phyloP scores from a whole-genome alignment of 1,140 invertebrate species.

The Drosophila cardini region DNA sequence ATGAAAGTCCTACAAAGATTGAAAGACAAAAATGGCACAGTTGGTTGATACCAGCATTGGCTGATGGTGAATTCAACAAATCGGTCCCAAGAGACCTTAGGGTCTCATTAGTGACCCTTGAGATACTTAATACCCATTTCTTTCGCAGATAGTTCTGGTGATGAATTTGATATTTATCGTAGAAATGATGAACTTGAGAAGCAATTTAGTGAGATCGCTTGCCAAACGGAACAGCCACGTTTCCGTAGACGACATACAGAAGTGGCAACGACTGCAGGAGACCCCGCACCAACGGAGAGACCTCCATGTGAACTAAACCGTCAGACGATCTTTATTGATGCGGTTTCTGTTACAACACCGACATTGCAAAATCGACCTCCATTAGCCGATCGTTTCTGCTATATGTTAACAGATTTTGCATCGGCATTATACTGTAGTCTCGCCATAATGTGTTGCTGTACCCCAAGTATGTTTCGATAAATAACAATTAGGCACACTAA shows the following conservation, averaged over 20 bases:
- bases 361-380: constrained; percentile 38
- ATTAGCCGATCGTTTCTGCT: constrained; percentile 68
- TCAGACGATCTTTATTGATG: constrained; percentile 64
- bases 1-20: background rate
- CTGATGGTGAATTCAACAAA: constrained; percentile 43
- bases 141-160: constrained; percentile 64
- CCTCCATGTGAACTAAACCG: constrained; percentile 59
- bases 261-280: too few relatives aligned
- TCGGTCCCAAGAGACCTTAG: background rate
- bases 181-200: background rate
- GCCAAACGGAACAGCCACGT: constrained; percentile 68
- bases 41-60: constrained; percentile 48
- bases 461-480: constrained; percentile 75
- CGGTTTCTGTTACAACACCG: constrained; percentile 38
- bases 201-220: background rate
- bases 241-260: background rate
- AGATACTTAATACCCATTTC: background rate
- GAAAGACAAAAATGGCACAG: constrained; percentile 38
- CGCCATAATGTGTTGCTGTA: constrained; percentile 78
- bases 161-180: constrained; percentile 51
- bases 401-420: constrained; percentile 73
- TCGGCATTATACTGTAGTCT: constrained; percentile 74
- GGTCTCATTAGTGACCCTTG: background rate
- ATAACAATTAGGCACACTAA: constrained; percentile 3
- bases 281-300: background rate